Percentiles rank a stretch among this genome's conserved stretches.
These are phyloP conservation scores for Aphidius ervi DNA, from an alignment of 1,140 invertebrate genomes.

Conservation along the genomic window DNA sequence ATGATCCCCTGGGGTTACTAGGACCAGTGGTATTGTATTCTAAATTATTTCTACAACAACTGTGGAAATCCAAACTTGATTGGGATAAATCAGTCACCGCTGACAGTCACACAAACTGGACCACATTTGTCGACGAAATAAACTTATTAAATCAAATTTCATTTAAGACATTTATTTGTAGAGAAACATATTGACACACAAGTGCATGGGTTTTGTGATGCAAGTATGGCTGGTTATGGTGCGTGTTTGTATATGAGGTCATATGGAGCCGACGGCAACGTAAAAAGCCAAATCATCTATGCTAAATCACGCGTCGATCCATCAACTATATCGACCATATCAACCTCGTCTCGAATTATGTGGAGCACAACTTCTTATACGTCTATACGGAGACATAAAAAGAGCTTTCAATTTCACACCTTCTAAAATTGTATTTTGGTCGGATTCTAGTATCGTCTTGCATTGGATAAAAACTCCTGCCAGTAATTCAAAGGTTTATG, in stretches of 20 bases:
- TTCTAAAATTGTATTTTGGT: slow-evolving; percentile 22
- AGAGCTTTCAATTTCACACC: slow-evolving; percentile 13
- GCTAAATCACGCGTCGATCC: slow-evolving; percentile 42
- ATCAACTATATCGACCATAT: slow-evolving; percentile 23
- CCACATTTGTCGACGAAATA: slow-evolving; percentile 21
- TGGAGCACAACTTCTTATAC: slow-evolving; percentile 32
- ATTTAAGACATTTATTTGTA: slow-evolving; percentile 31
- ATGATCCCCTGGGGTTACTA: slow-evolving; percentile 37
- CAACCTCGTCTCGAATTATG: slow-evolving; percentile 38
- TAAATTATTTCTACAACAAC: slow-evolving; percentile 40
- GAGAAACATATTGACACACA: slow-evolving; percentile 28
- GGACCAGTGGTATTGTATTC: slow-evolving; percentile 37
- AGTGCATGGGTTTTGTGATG: slow-evolving; percentile 43
- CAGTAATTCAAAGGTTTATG: too few relatives aligned
- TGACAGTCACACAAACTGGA: slow-evolving; percentile 25
- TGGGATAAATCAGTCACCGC: slow-evolving; percentile 32
- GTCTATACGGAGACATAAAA: slow-evolving; percentile 28
- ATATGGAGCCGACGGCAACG: slow-evolving; percentile 5
- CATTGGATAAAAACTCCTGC: too few relatives aligned
- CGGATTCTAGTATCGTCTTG: slow-evolving; percentile 26
- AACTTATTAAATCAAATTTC: slow-evolving; percentile 16
- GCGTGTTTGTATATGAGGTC: slow-evolving; percentile 41
- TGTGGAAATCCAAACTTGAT: slow-evolving; percentile 26
- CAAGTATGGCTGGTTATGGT: slow-evolving; percentile 41
- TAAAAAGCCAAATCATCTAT: slow-evolving; percentile 25